phyloP scores from a whole-genome alignment of 2,797 vertebrate genomes.

The Toxotes lorentzi region DNA sequence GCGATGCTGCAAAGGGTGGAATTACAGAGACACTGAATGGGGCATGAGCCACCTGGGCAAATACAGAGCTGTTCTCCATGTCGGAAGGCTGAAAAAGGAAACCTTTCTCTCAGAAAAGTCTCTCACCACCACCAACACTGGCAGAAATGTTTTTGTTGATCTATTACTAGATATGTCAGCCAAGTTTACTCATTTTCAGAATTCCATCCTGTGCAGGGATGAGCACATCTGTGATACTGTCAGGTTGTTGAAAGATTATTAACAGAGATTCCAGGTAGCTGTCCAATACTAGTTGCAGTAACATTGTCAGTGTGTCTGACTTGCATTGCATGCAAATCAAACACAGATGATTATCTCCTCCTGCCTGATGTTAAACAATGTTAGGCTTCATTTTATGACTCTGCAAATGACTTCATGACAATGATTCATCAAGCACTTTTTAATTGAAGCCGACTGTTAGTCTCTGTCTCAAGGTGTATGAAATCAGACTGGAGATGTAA shows the following conservation, averaged over 20 bases:
- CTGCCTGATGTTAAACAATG: constrained; percentile 45
- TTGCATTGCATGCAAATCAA: constrained; percentile 49
- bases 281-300: constrained; percentile 25
- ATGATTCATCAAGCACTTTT: constrained; percentile 60
- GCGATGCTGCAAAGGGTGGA: constrained; percentile 42
- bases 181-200: constrained; percentile 16
- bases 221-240: constrained; percentile 29
- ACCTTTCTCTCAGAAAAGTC: constrained; percentile 19
- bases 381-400: constrained; percentile 49
- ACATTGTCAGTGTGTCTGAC: constrained; percentile 18
- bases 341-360: constrained; percentile 52
- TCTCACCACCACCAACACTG: background rate
- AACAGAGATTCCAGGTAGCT: constrained; percentile 40
- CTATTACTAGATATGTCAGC: constrained; percentile 27
- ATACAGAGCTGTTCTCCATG: constrained; percentile 28
- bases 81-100: constrained; percentile 36
- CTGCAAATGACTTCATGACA: constrained; percentile 47
- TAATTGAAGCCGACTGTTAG: constrained; percentile 47
- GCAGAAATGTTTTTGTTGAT: constrained; percentile 23
- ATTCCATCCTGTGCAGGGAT: constrained; percentile 7
- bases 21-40: constrained; percentile 56
- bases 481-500: constrained; percentile 49
- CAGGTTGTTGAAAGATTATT: constrained; percentile 43
- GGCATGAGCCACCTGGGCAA: constrained; percentile 31
- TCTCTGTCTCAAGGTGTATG: constrained; percentile 47